Evolutionary conservation across 1,140 invertebrate genomes (phyloP).

Genomic region (Condylostylus longicornis): DNA sequence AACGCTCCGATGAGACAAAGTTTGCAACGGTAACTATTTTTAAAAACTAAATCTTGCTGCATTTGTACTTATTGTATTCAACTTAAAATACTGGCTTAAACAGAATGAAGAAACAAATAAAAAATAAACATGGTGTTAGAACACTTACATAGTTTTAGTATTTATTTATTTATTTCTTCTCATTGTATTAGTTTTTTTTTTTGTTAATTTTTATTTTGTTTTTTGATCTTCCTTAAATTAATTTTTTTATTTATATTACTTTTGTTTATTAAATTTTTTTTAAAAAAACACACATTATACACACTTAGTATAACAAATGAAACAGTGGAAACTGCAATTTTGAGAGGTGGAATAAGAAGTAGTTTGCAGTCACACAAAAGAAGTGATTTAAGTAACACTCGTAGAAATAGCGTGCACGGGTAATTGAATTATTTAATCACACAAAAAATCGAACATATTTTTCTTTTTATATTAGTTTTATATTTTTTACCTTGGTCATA

Average conservation of each 20-base stretch:
- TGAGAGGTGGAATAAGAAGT: constrained; percentile 24
- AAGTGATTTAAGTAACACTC: constrained; percentile 29
- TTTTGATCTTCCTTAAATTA: neutral
- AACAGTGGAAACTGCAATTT: constrained; percentile 23
- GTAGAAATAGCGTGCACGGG: constrained; percentile 33
- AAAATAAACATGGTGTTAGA: no score
- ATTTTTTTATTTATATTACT: constrained; percentile 12
- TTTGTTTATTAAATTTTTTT: constrained; percentile 17
- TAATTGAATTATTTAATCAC: no score
- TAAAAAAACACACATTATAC: constrained; percentile 5
- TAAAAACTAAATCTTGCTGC: neutral
- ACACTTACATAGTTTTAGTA: no score
- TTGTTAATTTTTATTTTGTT: constrained; percentile 12
- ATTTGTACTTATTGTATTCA: neutral
- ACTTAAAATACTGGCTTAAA: constrained; percentile 1
- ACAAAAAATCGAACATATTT: no score
- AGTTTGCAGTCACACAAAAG: constrained; percentile 30
- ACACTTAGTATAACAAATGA: constrained; percentile 14
- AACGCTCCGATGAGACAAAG: constrained; percentile 34
- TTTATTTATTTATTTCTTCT: no score
- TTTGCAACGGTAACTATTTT: constrained; percentile 32
- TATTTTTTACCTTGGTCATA: neutral
- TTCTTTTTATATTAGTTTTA: constrained; percentile 1
- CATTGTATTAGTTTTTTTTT: constrained; percentile 6
- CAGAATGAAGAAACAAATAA: no score